Percentiles rank a stretch among this genome's conserved stretches.
Evolutionary conservation across 2,797 vertebrate genomes (phyloP).

Genomic region (Gallirallus australis): DNA sequence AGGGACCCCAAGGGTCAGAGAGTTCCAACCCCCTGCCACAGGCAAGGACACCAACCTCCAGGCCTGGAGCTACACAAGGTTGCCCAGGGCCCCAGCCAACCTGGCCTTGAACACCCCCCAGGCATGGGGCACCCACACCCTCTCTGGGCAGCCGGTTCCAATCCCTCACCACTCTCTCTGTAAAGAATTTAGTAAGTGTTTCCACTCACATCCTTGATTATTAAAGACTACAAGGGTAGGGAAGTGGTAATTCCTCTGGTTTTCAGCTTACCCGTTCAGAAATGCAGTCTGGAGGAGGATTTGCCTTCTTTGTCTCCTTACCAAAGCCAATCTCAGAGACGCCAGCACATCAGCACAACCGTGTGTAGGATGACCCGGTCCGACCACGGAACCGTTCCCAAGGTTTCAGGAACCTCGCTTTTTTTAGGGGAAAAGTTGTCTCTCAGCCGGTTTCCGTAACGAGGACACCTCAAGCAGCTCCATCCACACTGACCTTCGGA

Average conservation of each 20-base stretch:
- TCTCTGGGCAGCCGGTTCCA: too few species aligned
- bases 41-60: too few species aligned
- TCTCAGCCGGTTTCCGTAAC: not conserved
- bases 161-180: too few species aligned
- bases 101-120: too few species aligned
- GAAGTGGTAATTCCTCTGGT: fast-evolving
- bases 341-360: not conserved
- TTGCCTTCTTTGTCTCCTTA: not conserved
- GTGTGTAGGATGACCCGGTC: fast-evolving
- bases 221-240: fast-evolving
- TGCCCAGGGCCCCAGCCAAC: too few species aligned
- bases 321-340: not conserved
- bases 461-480: not conserved
- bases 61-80: too few species aligned
- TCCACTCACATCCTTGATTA: fast-evolving
- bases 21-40: too few species aligned
- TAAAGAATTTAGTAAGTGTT: not conserved
- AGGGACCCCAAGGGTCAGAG: too few species aligned
- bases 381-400: not conserved
- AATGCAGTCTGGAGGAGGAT: fast-evolving
- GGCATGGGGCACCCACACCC: too few species aligned
- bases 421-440: fast-evolving
- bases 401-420: too few species aligned
- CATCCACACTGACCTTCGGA: not conserved
- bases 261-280: not conserved